Evolutionary conservation across 2,113 vertebrate species (phyloP), one percentile per base, ranked within the genome.

Genomic region (Cyanistes caeruleus): DNA sequence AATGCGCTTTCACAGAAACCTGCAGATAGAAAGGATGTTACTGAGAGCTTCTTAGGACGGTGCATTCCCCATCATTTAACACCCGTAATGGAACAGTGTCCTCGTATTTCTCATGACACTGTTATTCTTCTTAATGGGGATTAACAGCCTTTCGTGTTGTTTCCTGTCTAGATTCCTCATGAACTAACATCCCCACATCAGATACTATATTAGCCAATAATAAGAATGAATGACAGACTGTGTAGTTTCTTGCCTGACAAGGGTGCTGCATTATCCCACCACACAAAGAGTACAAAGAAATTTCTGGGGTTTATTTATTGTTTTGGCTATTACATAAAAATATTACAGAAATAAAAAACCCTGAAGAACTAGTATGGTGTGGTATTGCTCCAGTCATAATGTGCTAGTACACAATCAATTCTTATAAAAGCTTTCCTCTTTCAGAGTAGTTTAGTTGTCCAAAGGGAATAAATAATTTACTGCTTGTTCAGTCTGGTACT

Each of bases 301-400:
- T 90, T 96, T 95, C 96, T 78, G 70, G 73, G 62, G 4, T 67
- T 93, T 98, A 97, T 98, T 98, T 98, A 98, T 96, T 97, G 95
- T 94, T 93, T 93, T 65, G 88, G 94, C 94, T 79, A 94, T 97
- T 97, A 97, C 68, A 92, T 86, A 94, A 97, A 98, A 98, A 98
- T 98, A 98, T 97, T 97, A 96, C 94, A 94, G 97, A 98, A 97
- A 98, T 98, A 97, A 98, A 98, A 98, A 98, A 87, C 85, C 87
- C 89, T 88, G 90, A 94, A 96, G 86, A 90, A 94, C 81, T 97
- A 96, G 97, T 85, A 96, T 81, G 89, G 94, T 97, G 82, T 97
- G 82, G 94, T 68, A 96, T 95, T 92, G 94, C 83, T 96, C 89
- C 90, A 97, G 97, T 89, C 91, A 97, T 93, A 96, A 97, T 94